These are phyloP conservation scores for Archivesica marissinica DNA, from an alignment of 1,140 invertebrate species.

Conservation along the genomic window DNA sequence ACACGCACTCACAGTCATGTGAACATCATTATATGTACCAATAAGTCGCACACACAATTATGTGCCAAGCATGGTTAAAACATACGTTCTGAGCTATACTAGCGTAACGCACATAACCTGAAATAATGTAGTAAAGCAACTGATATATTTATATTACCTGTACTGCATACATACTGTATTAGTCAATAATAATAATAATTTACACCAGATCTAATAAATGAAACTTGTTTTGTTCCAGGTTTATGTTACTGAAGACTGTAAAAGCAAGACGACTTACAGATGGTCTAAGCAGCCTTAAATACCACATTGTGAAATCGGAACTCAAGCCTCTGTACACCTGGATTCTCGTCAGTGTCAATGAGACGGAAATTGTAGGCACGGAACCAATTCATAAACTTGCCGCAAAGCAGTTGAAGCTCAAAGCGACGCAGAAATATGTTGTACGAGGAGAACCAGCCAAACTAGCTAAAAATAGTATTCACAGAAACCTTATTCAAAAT, in stretches of 20 bases:
- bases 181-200: not conserved
- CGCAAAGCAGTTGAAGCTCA: not conserved
- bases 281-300: slow-evolving; percentile 47
- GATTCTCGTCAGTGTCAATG: slow-evolving; percentile 43
- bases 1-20: too few relatives aligned
- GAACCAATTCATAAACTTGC: slow-evolving; percentile 21
- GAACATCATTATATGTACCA: too few relatives aligned
- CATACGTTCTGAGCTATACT: too few relatives aligned
- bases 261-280: slow-evolving; percentile 38
- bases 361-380: slow-evolving; percentile 11
- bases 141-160: too few relatives aligned
- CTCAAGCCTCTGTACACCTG: slow-evolving; percentile 38
- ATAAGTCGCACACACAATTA: too few relatives aligned
- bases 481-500: not conserved
- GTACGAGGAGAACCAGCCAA: not conserved
- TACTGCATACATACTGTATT: too few relatives aligned
- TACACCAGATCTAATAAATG: too few relatives aligned
- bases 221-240: slow-evolving; percentile 39
- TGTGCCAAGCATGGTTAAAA: too few relatives aligned
- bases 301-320: slow-evolving; percentile 22
- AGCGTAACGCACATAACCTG: too few relatives aligned
- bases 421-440: not conserved
- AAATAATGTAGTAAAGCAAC: too few relatives aligned
- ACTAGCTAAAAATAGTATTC: not conserved
- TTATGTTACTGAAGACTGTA: slow-evolving; percentile 11